Evolutionary conservation across 2,888 invertebrate genomes (phyloP).

Genomic region (Bellardia pandia): DNA sequence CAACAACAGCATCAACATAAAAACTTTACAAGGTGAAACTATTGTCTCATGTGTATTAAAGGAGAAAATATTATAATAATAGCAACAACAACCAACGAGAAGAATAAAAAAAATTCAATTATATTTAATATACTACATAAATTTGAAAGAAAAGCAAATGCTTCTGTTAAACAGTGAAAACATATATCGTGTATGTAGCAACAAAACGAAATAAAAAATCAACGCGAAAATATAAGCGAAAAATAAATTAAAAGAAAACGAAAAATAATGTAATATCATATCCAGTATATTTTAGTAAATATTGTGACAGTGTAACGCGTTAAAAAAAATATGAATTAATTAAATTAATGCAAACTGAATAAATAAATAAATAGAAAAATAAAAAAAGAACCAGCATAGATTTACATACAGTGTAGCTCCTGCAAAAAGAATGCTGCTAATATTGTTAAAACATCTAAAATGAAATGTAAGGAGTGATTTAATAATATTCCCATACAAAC

Average conservation of each 20-base stretch:
- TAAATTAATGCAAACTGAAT: conserved; percentile 3
- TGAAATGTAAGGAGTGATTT: not conserved
- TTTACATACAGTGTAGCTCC: too few species aligned
- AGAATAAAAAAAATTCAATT: conserved; percentile 7
- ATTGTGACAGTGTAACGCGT: not conserved
- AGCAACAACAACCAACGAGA: conserved; percentile 2
- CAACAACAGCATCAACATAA: conserved; percentile 24
- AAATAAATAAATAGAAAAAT: not conserved
- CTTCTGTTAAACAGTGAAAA: conserved; percentile 2
- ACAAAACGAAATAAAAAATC: not conserved
- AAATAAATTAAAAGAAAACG: not conserved
- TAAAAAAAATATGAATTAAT: not conserved
- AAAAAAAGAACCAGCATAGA: not conserved
- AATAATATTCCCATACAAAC: not conserved
- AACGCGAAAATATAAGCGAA: not conserved
- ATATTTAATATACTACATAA: conserved; percentile 3
- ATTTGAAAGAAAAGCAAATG: not conserved
- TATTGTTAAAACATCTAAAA: not conserved
- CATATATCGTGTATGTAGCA: not conserved
- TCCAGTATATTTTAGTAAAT: not conserved
- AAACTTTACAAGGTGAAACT: conserved; percentile 64
- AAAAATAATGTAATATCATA: not conserved
- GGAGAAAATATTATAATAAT: conserved; percentile 8
- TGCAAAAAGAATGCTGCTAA: too few species aligned
- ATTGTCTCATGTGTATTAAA: conserved; percentile 55